Evolutionary conservation across 2,888 invertebrate genomes (phyloP).

Genomic region (Reticulitermes lucifugus): DNA sequence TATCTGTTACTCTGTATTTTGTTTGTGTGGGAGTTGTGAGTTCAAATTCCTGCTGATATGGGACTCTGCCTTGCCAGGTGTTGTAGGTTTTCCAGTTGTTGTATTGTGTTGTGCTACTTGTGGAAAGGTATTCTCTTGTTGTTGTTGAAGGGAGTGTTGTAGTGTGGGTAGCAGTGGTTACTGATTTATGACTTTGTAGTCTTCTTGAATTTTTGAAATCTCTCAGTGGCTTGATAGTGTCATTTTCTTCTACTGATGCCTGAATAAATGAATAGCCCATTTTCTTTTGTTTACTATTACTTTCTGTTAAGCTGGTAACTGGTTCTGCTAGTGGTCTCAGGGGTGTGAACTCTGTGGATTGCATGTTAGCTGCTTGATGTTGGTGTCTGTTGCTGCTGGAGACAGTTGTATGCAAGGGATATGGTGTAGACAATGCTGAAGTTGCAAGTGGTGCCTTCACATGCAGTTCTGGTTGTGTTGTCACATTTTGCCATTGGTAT

Average conservation of each 20-base stretch:
- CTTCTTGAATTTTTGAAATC: not conserved
- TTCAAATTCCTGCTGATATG: constrained; percentile 10
- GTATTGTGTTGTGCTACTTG: constrained; percentile 20
- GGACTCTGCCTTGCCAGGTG: constrained; percentile 1
- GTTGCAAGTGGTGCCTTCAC: not conserved
- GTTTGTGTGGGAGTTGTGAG: not conserved
- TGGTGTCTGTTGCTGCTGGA: not conserved
- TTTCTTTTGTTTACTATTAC: not conserved
- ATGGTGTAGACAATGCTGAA: not conserved
- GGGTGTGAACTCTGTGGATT: not conserved
- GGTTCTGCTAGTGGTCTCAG: not conserved
- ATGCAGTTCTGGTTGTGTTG: not conserved
- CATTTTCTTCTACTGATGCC: not conserved
- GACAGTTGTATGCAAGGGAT: constrained; percentile 2
- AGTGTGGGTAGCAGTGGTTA: not conserved
- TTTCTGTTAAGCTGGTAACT: not conserved
- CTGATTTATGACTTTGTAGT: not conserved
- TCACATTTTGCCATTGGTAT: not conserved
- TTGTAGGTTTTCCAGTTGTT: not conserved
- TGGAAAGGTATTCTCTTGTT: not conserved
- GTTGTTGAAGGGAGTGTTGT: not conserved
- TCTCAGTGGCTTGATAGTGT: constrained; percentile 1
- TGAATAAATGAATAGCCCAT: not conserved
- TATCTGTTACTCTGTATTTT: not conserved
- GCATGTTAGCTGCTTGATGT: not conserved